Evolutionary conservation across 2,113 vertebrate genomes (phyloP), one percentile per base, ranked within the genome.

Genomic region (Rallus limicola): DNA sequence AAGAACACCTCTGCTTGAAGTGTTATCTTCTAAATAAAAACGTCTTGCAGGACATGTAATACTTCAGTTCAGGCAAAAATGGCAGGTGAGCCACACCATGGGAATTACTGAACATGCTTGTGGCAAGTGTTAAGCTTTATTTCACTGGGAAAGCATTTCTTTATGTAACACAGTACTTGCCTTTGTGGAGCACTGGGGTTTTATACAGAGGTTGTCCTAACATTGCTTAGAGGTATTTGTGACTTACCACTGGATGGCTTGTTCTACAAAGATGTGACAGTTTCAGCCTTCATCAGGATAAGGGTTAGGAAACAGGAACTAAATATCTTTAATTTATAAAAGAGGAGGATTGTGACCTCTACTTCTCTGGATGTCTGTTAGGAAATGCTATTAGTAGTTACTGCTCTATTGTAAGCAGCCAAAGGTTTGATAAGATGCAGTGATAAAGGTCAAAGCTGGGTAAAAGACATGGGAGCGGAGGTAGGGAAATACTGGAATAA

Each of bases 71-170:
- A 34, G 60, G 64, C 3, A 18, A 28, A 16, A 20, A 42, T 23
- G 26, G 10, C 52, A 0, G 5, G 19, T 0, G 8, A 50, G 24
- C 17, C 24, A 1, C 0, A 1, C 38, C 23, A 3, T 3, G 33
- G 64, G 29, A 25, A 9, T 70, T 25, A 21, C 16, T 18, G 40
- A 55, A 13, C 0, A 0, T 25, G 1, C 29, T 48, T 1, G 0
- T 23, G 53, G 50, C 33, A 36, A 90, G n/a, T 5, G 36, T 16
- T n/a, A n/a, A 16, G 44, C 75, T 70, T n/a, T 48, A 11, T 48
- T 38, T 56, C 38, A 19, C 33, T 40, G 59, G 56, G 56, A 70
- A 42, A 50, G 17, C 20, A 15, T 48, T 60, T 1, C 53, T 72
- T 33, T 1, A 2, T 34, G 44, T 25, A 19, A 1, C 3, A 3